Conservation (phyloP, 2,888 invertebrate genomes). For the Eupithecia subfuscata region DNA sequence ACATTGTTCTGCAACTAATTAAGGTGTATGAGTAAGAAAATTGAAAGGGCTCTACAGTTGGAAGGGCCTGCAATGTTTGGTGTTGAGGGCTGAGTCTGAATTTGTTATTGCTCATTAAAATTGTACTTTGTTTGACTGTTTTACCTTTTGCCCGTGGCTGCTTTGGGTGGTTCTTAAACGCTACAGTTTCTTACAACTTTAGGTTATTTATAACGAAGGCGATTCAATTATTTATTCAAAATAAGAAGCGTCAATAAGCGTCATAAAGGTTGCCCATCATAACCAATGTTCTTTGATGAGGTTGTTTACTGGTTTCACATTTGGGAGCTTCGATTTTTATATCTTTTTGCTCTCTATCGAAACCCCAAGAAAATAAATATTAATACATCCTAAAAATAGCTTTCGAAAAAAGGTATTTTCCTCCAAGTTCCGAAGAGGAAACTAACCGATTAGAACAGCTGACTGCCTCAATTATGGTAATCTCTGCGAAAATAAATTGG, state of each 20-base stretch:
- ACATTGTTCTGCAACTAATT: conserved; percentile 39
- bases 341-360: neutral
- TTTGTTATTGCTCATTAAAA: conserved; percentile 37
- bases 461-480: conserved; percentile 34
- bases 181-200: neutral
- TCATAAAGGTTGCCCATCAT: neutral
- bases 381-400: conserved; percentile 7
- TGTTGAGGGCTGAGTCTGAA: conserved; percentile 48
- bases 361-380: conserved; percentile 14
- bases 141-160: neutral
- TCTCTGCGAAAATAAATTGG: conserved; percentile 30
- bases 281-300: neutral
- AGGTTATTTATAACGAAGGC: neutral
- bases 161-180: neutral
- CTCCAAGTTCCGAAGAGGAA: conserved; percentile 6
- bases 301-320: neutral
- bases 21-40: conserved; percentile 38
- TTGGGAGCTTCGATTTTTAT: neutral
- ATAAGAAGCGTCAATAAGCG: neutral
- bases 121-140: conserved; percentile 10
- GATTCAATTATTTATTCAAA: neutral
- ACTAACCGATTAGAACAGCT: conserved; percentile 31
- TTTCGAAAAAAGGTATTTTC: conserved; percentile 11
- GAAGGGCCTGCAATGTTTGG: conserved; percentile 44
- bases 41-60: conserved; percentile 47